Evolutionary conservation across 2,888 invertebrate genomes (phyloP).

Genomic region (Prosopocoilus inquinatus): DNA sequence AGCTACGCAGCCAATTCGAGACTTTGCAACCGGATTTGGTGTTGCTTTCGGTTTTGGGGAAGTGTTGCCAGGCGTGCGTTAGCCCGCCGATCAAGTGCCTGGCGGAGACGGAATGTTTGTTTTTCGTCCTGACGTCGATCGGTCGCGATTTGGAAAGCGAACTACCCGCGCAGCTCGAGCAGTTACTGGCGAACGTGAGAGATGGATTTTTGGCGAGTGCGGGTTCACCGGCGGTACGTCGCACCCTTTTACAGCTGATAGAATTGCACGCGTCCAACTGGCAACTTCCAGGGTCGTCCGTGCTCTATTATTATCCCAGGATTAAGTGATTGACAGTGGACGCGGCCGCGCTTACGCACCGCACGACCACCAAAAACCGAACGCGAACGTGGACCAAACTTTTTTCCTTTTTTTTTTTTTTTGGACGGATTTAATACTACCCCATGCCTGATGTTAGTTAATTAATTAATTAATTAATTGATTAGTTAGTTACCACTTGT

Average conservation of each 20-base stretch:
- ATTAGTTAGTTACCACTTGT: background rate
- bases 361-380: background rate
- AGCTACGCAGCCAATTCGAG: slow-evolving; percentile 56
- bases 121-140: slow-evolving; percentile 84
- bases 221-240: slow-evolving; percentile 73
- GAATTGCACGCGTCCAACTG: slow-evolving; percentile 88
- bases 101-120: slow-evolving; percentile 84
- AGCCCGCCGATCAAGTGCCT: slow-evolving; percentile 78
- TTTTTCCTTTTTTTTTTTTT: background rate
- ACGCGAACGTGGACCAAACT: slow-evolving; percentile 10
- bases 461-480: background rate
- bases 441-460: too few relatives aligned
- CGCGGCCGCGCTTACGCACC: too few relatives aligned
- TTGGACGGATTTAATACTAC: too few relatives aligned
- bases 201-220: slow-evolving; percentile 79
- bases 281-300: slow-evolving; percentile 86
- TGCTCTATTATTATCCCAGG: slow-evolving; percentile 81
- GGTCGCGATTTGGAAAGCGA: slow-evolving; percentile 84
- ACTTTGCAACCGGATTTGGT: slow-evolving; percentile 70
- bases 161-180: slow-evolving; percentile 76
- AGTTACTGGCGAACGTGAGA: slow-evolving; percentile 74
- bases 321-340: slow-evolving; percentile 40
- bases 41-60: slow-evolving; percentile 78
- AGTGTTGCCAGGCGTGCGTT: slow-evolving; percentile 87
- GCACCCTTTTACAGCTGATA: slow-evolving; percentile 83